Conservation (phyloP, 2,113 vertebrate genomes). For the Eptatretus burgeri region DNA sequence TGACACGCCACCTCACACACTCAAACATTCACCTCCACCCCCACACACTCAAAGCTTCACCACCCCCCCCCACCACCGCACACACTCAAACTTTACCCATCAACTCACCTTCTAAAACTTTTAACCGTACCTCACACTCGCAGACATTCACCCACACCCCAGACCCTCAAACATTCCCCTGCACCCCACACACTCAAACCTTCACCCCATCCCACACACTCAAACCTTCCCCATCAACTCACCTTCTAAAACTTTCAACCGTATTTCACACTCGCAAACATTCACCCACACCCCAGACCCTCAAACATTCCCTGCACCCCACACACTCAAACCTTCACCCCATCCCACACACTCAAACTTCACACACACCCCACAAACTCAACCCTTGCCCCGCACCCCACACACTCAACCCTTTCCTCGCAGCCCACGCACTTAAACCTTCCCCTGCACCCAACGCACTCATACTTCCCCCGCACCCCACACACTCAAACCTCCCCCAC, state of each 20-base stretch:
- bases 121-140: too few species aligned
- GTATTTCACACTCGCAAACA: not conserved
- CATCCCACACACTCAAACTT: not conserved
- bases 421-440: too few species aligned
- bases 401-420: not conserved
- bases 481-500: too few species aligned
- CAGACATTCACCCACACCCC: too few species aligned
- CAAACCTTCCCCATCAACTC: not conserved
- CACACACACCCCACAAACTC: not conserved
- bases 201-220: not conserved
- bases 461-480: too few species aligned
- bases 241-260: too few species aligned
- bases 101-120: slow-evolving; percentile 1
- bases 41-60: not conserved
- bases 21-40: not conserved
- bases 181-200: not conserved
- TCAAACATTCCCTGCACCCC: not conserved
- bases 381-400: not conserved
- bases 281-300: not conserved
- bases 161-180: too few species aligned
- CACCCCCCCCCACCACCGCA: not conserved
- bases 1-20: too few species aligned
- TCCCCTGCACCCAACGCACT: too few species aligned
- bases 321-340: not conserved
- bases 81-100: not conserved